Base-by-base conservation (phyloP, 2,888 invertebrate genomes). In the Amiota minor region DNA sequence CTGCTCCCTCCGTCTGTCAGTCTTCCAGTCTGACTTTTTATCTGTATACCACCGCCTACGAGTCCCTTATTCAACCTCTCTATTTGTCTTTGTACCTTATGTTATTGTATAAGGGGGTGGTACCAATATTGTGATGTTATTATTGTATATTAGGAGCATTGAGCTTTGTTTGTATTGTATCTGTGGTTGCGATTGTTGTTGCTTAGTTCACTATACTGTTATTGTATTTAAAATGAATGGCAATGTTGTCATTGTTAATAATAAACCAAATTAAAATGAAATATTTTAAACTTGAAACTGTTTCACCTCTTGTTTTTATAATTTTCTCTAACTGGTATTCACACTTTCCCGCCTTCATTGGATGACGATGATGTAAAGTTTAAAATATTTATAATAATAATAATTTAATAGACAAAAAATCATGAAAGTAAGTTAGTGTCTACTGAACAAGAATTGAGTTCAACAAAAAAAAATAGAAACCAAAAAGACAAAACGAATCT, bases 141-240 rank as follows among this genome's bases (percentile, higher is more conserved):
- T 18, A 61, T 61, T 16, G 61, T 18, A 8, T 35, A 35, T 35
- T 35, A 35, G 35, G 2, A 35, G 35, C 35, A 35, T 35, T 35
- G 23, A 20, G 16, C 20, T 23, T 53, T n/a, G 53, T 53, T 8
- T n/a, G 0, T 53, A n/a, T 53, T 53, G 67, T 23, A n/a, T 12
- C 14, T 53, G 9, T 53, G 53, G 23, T 68, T 68, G 67, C 23
- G 49, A 10, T 67, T 50, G 50, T 50, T 67, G 23, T 23, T 68
- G 53, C 23, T 47, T 23, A 68, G 67, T 68, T 53, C 53, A 20
- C 53, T 53, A 23, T 53, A 20, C 20, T 18, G 23, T n/a, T 35
- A 46, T 14, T 68, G 53, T 35, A 6, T 35, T 35, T 8, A 6
- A 35, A 35, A 8, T 53, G 53, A n/a, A 50, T 68, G 67, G 35